These are phyloP conservation scores for Neoaliturus tenellus DNA, from an alignment of 2,888 invertebrate genomes.

Conservation along the genomic window DNA sequence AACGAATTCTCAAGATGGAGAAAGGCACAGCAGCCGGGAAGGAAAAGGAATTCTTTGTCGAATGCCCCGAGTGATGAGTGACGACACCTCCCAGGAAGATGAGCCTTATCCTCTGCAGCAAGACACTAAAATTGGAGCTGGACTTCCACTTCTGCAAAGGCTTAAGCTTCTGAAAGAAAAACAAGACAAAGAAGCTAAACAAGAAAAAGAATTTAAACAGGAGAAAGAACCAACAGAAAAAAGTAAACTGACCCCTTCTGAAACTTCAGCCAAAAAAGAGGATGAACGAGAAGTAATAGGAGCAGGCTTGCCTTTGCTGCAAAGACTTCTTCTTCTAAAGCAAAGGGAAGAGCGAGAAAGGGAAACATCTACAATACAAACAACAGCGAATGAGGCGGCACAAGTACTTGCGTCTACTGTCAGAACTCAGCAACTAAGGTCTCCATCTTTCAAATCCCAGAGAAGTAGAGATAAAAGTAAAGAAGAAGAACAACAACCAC, in stretches of 20 bases:
- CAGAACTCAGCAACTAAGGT: constrained; percentile 66
- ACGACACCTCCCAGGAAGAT: constrained; percentile 78
- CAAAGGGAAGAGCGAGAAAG: constrained; percentile 82
- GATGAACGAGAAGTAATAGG: constrained; percentile 77
- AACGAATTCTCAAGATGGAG: constrained; percentile 70
- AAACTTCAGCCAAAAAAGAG: constrained; percentile 51
- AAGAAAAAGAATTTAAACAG: constrained; percentile 66
- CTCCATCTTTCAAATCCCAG: constrained; percentile 57
- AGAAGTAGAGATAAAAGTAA: constrained; percentile 52
- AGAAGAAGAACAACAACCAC: constrained; percentile 39
- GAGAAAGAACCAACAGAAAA: constrained; percentile 72
- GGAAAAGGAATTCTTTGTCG: constrained; percentile 79
- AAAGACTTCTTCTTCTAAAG: constrained; percentile 84
- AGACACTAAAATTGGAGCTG: constrained; percentile 81
- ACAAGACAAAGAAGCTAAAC: constrained; percentile 76
- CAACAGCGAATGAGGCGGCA: constrained; percentile 63
- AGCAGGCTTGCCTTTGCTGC: constrained; percentile 83
- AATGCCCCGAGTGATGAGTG: constrained; percentile 85
- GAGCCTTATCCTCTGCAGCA: constrained; percentile 57
- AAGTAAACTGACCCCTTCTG: constrained; percentile 49
- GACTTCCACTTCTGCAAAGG: constrained; percentile 86
- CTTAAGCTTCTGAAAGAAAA: constrained; percentile 86
- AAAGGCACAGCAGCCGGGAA: constrained; percentile 69
- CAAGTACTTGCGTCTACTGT: constrained; percentile 67
- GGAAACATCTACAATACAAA: constrained; percentile 61